Evolutionary conservation across 2,888 invertebrate genomes (phyloP).

Genomic region (Campoletis raptor): DNA sequence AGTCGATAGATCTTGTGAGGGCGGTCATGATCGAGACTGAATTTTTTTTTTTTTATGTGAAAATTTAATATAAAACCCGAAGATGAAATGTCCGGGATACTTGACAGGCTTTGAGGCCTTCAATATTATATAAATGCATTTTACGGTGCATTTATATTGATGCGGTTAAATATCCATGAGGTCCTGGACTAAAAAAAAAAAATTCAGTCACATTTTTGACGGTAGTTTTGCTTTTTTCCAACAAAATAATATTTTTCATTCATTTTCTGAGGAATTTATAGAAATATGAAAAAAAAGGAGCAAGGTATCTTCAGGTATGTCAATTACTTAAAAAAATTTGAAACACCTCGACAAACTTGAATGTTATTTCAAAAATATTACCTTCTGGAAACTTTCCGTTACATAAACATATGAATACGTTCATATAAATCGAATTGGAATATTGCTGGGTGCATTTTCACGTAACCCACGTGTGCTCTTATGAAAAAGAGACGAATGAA

Average conservation of each 20-base stretch:
- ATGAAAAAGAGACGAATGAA: background rate
- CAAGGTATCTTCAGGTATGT: background rate
- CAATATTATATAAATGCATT: background rate
- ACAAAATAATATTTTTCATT: background rate
- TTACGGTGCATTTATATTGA: background rate
- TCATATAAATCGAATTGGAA: conserved; percentile 32
- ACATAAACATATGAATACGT: conserved; percentile 25
- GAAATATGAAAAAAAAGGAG: background rate
- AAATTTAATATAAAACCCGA: conserved; percentile 32
- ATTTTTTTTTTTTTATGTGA: background rate
- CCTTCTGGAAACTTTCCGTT: conserved; percentile 28
- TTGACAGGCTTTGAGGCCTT: conserved; percentile 14
- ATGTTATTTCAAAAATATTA: background rate
- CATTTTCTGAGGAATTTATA: background rate
- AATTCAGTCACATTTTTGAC: background rate
- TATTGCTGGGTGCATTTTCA: conserved; percentile 41
- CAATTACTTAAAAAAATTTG: background rate
- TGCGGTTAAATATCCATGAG: background rate
- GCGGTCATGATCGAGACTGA: conserved; percentile 25
- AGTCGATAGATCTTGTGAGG: conserved; percentile 62
- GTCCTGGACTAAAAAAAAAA: background rate
- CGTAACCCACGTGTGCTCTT: conserved; percentile 31
- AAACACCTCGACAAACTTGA: background rate
- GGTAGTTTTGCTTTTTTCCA: background rate
- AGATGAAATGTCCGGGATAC: conserved; percentile 30